These are phyloP conservation scores for Sisyra terminalis DNA, from an alignment of 2,888 invertebrate species.

Conservation along the genomic window DNA sequence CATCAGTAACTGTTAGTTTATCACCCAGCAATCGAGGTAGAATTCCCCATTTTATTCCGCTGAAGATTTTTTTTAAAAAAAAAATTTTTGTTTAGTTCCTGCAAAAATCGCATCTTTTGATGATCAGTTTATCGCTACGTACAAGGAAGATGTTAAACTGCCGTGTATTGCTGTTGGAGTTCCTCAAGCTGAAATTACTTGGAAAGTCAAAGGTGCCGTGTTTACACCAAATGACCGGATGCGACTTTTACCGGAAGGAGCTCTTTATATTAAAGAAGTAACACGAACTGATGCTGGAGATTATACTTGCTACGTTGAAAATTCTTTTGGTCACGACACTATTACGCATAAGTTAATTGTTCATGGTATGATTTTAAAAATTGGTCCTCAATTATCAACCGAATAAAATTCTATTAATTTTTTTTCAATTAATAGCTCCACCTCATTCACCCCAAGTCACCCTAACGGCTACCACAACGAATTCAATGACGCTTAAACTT, in stretches of 20 bases:
- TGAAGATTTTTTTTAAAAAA: background rate
- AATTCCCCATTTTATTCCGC: background rate
- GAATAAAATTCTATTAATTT: background rate
- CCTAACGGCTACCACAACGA: slow-evolving; percentile 57
- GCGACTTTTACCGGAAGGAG: slow-evolving; percentile 75
- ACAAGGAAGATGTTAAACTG: slow-evolving; percentile 80
- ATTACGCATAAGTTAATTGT: slow-evolving; percentile 81
- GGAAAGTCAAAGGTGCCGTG: slow-evolving; percentile 72
- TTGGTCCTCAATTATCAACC: background rate
- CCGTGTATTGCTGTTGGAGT: slow-evolving; percentile 87
- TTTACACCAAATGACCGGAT: slow-evolving; percentile 69
- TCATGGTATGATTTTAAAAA: slow-evolving; percentile 37
- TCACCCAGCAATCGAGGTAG: slow-evolving; percentile 68
- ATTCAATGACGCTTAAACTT: slow-evolving; percentile 54
- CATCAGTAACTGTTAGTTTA: slow-evolving; percentile 72
- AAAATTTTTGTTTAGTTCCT: slow-evolving; percentile 43
- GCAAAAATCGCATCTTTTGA: slow-evolving; percentile 93
- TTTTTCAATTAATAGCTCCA: slow-evolving; percentile 34
- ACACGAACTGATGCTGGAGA: slow-evolving; percentile 84
- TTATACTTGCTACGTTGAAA: slow-evolving; percentile 86
- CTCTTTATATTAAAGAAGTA: slow-evolving; percentile 77
- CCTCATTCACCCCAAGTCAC: slow-evolving; percentile 62
- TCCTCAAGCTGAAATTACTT: slow-evolving; percentile 75
- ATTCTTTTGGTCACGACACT: slow-evolving; percentile 82
- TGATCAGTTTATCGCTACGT: slow-evolving; percentile 80